Evolutionary conservation across 2,888 invertebrate genomes (phyloP).

Genomic region (Fabriciana adippe): DNA sequence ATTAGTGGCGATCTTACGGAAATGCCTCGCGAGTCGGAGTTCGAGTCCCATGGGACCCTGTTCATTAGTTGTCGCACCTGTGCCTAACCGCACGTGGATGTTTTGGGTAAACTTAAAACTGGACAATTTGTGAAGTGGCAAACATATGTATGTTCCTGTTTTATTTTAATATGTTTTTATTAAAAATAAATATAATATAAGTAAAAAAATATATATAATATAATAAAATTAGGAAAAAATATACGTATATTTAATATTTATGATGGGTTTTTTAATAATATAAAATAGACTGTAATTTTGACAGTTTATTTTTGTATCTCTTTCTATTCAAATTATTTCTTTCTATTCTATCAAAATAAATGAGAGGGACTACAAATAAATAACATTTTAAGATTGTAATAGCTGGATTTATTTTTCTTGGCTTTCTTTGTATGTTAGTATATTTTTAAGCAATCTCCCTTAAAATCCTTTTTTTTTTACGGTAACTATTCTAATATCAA

Average conservation of each 20-base stretch:
- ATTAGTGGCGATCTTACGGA: constrained; percentile 54
- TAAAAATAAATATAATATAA: not conserved
- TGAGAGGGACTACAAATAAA: no score
- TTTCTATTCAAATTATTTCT: no score
- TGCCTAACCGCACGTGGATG: constrained; percentile 58
- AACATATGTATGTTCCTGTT: not conserved
- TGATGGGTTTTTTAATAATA: no score
- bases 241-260: no score
- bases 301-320: no score
- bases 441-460: not conserved
- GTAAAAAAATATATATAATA: not conserved
- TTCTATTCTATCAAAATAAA: no score
- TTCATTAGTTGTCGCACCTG: constrained; percentile 55
- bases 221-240: not conserved
- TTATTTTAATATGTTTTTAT: not conserved
- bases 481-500: not conserved
- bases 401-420: no score
- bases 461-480: not conserved
- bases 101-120: constrained; percentile 4
- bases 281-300: no score
- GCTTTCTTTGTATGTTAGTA: no score
- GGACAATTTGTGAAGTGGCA: constrained; percentile 6
- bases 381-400: no score
- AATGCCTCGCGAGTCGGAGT: constrained; percentile 61
- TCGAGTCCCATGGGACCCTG: constrained; percentile 69